Base-by-base conservation (phyloP, 2,797 vertebrate genomes). In the Varecia variegata region DNA sequence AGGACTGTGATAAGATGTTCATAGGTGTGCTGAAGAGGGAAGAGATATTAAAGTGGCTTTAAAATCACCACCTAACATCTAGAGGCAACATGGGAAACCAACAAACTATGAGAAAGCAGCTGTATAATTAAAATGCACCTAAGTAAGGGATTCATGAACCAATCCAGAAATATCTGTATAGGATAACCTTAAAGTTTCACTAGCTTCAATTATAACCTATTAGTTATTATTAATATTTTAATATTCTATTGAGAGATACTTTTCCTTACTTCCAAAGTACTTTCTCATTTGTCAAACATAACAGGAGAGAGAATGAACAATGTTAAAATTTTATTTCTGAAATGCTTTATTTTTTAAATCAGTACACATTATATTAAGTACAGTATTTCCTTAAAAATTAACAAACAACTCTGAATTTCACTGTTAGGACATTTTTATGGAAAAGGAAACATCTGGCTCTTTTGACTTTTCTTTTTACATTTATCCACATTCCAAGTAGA, bases 281-380 rank as follows among this genome's bases (percentile, higher is more conserved):
- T 68, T 92, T 93, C 15, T 90, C 50, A 88, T 65, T 77, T 96
- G 74, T 82, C 47, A 91, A 92, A 94, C 35, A 94, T 3, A 96
- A 95, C 76, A 97, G 88, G 62, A 94, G 83, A 91, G 67, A 83
- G 38, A 88, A 88, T 92, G 73, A 89, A 94, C 67, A 93, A 91
- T 65, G 97, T 97, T 96, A 95, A 97, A 92, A 54, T 90, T 98
- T 98, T 98, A 98, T 98, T 98, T 98, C 97, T 30, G 96, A 98
- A 98, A 98, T 83, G 92, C 82, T 95, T 95, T 97, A 97, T 97
- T 98, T 60, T 97, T 97, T 95, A 94, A 96, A 95, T 96, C 92
- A 90, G 93, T 98, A 98, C 95, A 98, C 91, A 98, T 90, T 0
- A 23, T 97, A 97, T 98, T 98, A 98, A 97, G 98, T 97, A 98